Percentiles rank a stretch among this genome's conserved stretches.
These are phyloP conservation scores for Siphamia tubifer DNA, from an alignment of 2,113 vertebrate species.

Conservation along the genomic window DNA sequence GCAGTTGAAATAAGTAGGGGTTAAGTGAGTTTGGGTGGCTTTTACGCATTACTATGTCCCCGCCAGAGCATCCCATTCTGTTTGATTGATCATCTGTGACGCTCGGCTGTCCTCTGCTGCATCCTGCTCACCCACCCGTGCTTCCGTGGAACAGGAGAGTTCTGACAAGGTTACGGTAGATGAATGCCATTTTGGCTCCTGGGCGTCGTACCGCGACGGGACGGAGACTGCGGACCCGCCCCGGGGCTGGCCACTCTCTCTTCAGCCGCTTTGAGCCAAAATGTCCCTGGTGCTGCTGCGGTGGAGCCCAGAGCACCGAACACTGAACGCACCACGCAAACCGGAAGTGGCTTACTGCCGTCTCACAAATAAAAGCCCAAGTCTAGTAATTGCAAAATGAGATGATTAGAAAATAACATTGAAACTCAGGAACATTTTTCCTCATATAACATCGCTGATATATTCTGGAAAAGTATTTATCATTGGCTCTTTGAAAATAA, in stretches of 20 bases:
- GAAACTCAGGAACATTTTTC: too few relatives aligned
- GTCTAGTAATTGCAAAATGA: too few relatives aligned
- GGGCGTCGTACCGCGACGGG: not conserved
- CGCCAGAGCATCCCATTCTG: not conserved
- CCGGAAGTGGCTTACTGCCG: not conserved
- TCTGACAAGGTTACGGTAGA: conserved; percentile 60
- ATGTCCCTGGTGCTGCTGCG: conserved; percentile 57
- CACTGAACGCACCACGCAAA: too few relatives aligned
- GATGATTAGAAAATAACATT: too few relatives aligned
- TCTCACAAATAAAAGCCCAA: too few relatives aligned
- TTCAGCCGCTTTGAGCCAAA: conserved; percentile 52
- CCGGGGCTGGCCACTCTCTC: conserved; percentile 22
- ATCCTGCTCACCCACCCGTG: conserved; percentile 43
- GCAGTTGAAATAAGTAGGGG: not conserved
- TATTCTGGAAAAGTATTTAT: too few relatives aligned
- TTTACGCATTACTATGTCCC: conserved; percentile 3
- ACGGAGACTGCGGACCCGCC: conserved; percentile 33
- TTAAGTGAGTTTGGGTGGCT: not conserved
- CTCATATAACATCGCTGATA: too few relatives aligned
- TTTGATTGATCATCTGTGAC: conserved; percentile 39
- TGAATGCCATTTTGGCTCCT: conserved; percentile 65
- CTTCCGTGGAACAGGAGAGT: not conserved
- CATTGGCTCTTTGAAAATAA: too few relatives aligned
- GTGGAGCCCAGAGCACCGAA: not conserved
- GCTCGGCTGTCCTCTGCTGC: conserved; percentile 26